A percentile compares a stretch with the other conserved stretches of the same genome.
Conservation (phyloP, 2,113 vertebrate genomes). For the Ursus arctos region DNA sequence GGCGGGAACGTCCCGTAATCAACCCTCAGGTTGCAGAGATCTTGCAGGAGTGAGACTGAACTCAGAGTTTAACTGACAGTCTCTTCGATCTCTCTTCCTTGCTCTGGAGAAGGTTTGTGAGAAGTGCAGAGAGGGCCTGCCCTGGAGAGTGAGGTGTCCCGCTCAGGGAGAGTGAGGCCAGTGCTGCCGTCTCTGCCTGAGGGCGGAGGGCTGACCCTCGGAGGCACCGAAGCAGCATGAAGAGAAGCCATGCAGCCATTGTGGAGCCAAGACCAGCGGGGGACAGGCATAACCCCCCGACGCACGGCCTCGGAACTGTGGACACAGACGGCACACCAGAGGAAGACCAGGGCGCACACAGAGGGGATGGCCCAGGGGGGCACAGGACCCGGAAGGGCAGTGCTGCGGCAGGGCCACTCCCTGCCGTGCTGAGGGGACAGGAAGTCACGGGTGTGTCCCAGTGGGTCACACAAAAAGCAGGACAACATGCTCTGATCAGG, state of each 20-base stretch:
- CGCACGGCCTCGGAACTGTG: background rate
- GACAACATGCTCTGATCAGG: no score
- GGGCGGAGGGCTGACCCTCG: no score
- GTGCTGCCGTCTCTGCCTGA: accelerated
- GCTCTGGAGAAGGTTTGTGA: background rate
- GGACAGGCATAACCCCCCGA: background rate
- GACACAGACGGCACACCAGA: background rate
- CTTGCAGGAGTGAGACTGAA: background rate
- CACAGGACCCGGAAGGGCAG: background rate
- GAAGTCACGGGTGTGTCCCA: background rate
- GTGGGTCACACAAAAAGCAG: no score
- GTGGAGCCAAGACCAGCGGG: accelerated
- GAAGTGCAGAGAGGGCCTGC: background rate
- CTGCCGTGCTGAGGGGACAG: background rate
- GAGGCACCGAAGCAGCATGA: background rate
- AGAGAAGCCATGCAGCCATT: background rate
- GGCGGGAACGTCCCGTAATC: background rate
- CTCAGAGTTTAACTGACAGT: no score
- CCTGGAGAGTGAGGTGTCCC: no score
- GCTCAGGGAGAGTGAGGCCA: background rate
- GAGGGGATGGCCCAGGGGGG: background rate
- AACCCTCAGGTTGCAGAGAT: background rate
- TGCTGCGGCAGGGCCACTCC: background rate
- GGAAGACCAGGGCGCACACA: background rate
- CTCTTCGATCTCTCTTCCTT: background rate